phyloP scores from a whole-genome alignment of 2,888 invertebrate species.

The Chorisops tibialis region DNA sequence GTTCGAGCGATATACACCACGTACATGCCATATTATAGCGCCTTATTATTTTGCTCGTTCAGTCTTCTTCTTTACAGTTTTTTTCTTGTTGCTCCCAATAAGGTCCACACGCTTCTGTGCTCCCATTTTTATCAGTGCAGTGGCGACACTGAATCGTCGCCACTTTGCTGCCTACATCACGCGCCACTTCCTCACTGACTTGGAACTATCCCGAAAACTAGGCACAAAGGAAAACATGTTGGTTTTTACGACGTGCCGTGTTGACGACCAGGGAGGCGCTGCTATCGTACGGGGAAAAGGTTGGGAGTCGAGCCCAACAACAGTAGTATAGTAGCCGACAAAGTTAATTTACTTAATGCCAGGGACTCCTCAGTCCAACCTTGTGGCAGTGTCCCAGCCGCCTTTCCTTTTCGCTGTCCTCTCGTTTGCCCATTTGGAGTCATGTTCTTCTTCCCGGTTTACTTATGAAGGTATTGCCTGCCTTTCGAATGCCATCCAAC shows the following conservation, averaged over 20 bases:
- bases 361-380: neutral
- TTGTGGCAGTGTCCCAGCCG: too few species aligned
- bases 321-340: neutral
- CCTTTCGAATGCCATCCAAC: neutral
- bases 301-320: too few species aligned
- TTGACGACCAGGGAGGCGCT: too few species aligned
- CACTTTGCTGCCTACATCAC: neutral
- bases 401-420: too few species aligned
- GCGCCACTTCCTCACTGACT: neutral
- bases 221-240: too few species aligned
- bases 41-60: too few species aligned
- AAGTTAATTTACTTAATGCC: constrained; percentile 4
- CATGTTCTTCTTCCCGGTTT: neutral
- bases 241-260: too few species aligned
- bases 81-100: constrained; percentile 3
- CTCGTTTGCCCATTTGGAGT: neutral
- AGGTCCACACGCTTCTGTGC: neutral
- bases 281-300: neutral
- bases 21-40: too few species aligned
- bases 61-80: constrained; percentile 4
- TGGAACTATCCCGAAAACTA: too few species aligned
- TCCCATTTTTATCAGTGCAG: constrained; percentile 14
- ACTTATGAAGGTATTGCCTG: too few species aligned
- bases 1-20: too few species aligned
- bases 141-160: constrained; percentile 14